phyloP scores from a whole-genome alignment of 30 jellyfish, hydroid and myxozoan species.

The Chrysaora quinquecirrha region DNA sequence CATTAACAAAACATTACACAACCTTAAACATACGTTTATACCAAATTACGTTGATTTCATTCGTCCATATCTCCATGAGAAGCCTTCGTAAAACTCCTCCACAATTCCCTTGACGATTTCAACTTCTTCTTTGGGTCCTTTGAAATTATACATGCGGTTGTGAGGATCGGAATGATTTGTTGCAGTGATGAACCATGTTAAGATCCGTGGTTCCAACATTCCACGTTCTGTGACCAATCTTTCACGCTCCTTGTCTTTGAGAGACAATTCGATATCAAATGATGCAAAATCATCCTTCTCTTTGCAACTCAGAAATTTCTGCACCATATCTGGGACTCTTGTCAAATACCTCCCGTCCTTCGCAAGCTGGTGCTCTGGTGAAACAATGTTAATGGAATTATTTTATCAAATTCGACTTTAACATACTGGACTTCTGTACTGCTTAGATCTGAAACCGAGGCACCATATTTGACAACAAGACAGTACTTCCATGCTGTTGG shows the following conservation, averaged over 20 bases:
- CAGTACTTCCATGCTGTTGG: constrained; percentile 49
- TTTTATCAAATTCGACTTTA: constrained; percentile 29
- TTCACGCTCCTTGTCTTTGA: constrained; percentile 15
- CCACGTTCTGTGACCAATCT: constrained; percentile 20
- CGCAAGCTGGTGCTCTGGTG: constrained; percentile 10
- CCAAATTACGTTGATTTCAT: no score
- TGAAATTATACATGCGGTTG: neutral
- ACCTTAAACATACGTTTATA: no score
- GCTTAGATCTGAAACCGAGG: constrained; percentile 1
- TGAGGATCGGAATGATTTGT: neutral
- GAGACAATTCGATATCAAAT: constrained; percentile 33
- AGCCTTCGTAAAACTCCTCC: constrained; percentile 61
- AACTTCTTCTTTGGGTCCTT: constrained; percentile 52
- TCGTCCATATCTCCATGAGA: constrained; percentile 59
- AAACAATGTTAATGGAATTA: constrained; percentile 5
- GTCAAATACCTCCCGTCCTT: constrained; percentile 6
- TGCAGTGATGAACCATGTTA: constrained; percentile 24
- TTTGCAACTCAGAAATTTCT: constrained; percentile 33
- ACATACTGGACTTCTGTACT: constrained; percentile 1
- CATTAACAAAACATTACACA: no score
- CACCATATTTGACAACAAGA: constrained; percentile 8
- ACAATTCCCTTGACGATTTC: constrained; percentile 43
- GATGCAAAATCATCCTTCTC: constrained; percentile 14
- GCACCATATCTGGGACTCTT: constrained; percentile 23
- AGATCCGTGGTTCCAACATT: constrained; percentile 29